Conservation (phyloP, 2,797 vertebrate species). For the Nannoperca obscura region DNA sequence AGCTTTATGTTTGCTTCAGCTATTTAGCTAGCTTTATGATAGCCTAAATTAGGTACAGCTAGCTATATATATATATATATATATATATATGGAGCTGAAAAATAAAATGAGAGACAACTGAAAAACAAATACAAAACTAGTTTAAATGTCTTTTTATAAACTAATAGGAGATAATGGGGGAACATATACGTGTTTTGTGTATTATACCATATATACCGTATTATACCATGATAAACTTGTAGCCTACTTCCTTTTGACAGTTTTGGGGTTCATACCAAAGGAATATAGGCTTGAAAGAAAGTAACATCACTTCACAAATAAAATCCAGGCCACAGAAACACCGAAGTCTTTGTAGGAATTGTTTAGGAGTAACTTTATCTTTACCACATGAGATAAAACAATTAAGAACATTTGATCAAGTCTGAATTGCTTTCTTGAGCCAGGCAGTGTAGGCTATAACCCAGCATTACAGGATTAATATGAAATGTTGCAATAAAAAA, state of each 20-base stretch:
- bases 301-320: neutral
- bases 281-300: no score
- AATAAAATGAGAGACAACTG: neutral
- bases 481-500: neutral
- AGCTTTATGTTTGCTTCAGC: neutral
- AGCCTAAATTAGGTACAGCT: neutral
- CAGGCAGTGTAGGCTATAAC: neutral
- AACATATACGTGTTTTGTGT: neutral
- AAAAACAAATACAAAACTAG: neutral
- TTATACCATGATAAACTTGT: no score
- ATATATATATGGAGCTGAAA: neutral
- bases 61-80: no score
- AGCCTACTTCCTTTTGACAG: neutral
- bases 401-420: neutral
- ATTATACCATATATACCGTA: no score
- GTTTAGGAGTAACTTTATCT: constrained; percentile 6
- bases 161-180: neutral
- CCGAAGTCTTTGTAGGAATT: no score
- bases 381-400: constrained; percentile 7
- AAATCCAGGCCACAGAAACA: neutral
- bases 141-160: neutral
- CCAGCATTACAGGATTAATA: neutral
- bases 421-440: neutral
- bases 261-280: neutral
- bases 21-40: neutral